Conservation (phyloP, 2,888 invertebrate genomes). For the Lissonota sp. region DNA sequence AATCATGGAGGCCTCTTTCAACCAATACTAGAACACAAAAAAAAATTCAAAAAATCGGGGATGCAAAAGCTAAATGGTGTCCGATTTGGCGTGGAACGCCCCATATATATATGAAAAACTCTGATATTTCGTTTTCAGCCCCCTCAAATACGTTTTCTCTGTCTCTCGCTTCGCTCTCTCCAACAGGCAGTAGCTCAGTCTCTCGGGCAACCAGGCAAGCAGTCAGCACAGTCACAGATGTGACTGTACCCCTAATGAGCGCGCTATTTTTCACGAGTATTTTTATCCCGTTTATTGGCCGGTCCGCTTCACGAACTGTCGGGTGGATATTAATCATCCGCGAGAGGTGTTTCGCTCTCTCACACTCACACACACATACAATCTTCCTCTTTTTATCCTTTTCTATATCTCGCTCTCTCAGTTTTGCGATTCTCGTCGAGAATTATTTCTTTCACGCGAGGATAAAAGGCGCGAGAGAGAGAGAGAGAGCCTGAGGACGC, state of each 20-base stretch:
- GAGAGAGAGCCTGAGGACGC: slow-evolving; percentile 57
- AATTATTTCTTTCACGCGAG: slow-evolving; percentile 79
- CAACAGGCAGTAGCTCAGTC: slow-evolving; percentile 35
- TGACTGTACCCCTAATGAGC: slow-evolving; percentile 84
- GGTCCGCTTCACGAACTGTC: slow-evolving; percentile 83
- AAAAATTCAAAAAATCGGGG: too few species aligned
- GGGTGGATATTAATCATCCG: slow-evolving; percentile 84
- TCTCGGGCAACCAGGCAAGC: slow-evolving; percentile 37
- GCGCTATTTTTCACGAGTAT: slow-evolving; percentile 84
- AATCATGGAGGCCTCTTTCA: too few species aligned
- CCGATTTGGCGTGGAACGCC: too few species aligned
- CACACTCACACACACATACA: background rate
- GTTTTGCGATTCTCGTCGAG: slow-evolving; percentile 72
- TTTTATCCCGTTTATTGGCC: slow-evolving; percentile 84
- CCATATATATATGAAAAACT: slow-evolving; percentile 15
- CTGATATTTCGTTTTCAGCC: slow-evolving; percentile 42
- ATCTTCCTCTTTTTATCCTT: background rate
- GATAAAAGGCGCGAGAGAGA: slow-evolving; percentile 74
- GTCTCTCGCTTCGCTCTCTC: slow-evolving; percentile 45
- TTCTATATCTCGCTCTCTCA: slow-evolving; percentile 71
- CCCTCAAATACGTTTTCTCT: slow-evolving; percentile 43
- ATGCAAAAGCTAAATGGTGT: too few species aligned
- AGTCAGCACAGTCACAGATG: slow-evolving; percentile 81
- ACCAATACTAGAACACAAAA: too few species aligned
- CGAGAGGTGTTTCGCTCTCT: slow-evolving; percentile 29